Percentiles rank a stretch among this genome's conserved stretches.
These are phyloP conservation scores for Tachuris rubrigastra DNA, from an alignment of 2,113 vertebrate genomes.

Conservation along the genomic window DNA sequence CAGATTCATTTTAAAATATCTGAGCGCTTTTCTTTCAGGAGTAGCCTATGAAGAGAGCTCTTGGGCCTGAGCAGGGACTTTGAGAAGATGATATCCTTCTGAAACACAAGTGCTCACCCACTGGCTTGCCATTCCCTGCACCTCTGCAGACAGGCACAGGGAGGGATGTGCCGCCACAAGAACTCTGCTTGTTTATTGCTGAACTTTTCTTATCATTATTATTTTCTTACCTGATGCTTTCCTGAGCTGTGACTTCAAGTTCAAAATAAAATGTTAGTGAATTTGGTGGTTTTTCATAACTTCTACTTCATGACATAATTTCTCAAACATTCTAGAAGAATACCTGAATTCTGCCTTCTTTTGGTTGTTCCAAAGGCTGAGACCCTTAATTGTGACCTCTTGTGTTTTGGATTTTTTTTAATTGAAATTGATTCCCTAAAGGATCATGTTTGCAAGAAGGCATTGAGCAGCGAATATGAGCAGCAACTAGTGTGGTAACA, in stretches of 20 bases:
- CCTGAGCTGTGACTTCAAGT: not conserved
- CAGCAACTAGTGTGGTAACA: not conserved
- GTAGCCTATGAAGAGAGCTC: not conserved
- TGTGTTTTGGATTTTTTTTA: not conserved
- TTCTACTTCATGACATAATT: not conserved
- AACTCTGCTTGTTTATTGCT: not conserved
- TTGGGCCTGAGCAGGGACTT: not conserved
- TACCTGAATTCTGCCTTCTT: not conserved
- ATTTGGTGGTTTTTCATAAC: not conserved
- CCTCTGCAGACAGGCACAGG: not conserved
- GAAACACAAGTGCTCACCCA: not conserved
- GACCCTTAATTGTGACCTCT: not conserved
- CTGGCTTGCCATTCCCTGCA: not conserved
- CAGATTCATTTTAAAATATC: not conserved
- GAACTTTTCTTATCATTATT: not conserved
- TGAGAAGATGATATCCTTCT: not conserved
- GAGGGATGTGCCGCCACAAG: not conserved
- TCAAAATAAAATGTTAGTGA: not conserved
- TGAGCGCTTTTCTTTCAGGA: not conserved
- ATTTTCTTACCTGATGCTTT: not conserved
- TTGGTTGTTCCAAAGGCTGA: not conserved
- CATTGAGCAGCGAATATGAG: not conserved
- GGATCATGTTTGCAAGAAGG: not conserved
- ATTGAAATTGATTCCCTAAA: constrained; percentile 23
- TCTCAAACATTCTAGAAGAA: not conserved